Evolutionary conservation across 2,888 invertebrate species (phyloP), one percentile per base, ranked within the genome.

Genomic region (Tridacna gigas): DNA sequence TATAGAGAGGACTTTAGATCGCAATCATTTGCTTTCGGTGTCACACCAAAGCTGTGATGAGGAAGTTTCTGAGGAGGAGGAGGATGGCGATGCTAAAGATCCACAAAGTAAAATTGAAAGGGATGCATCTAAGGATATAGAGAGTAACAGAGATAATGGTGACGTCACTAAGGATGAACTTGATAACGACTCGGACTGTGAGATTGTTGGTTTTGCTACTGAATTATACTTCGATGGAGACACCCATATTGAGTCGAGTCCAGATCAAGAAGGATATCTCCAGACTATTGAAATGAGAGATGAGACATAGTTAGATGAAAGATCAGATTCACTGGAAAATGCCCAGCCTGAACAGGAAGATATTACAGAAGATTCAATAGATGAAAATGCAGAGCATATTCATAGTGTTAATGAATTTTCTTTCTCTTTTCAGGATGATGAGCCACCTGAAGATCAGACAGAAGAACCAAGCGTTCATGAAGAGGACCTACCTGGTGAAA

Each of bases 1-100:
- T 28, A 37, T 13, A 74, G 37, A 37, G 20, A 74, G 28, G n/a
- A 61, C 61, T 25, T 22, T 74, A 28, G 61, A 74, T 63, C 26
- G 60, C 13, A 74, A 74, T 63, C 61, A 22, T 61, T 22, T 61
- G 22, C 9, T 20, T 20, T n/a, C 18, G 61, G 22, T 61, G 9
- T 20, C 9, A 61, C n/a, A 61, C 22, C 9, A 22, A 13, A 20
- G n/a, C 9, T 20, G 22, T 13, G n/a, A 20, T 15, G 61, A 61
- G 22, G n/a, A 61, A 20, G 7, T 61, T n/a, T 20, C 9, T 15
- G 61, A 7, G n/a, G 61, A 9, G 9, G 13, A 61, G 61, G 61
- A 61, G 61, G n/a, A 11, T 15, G 61, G n/a, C 9, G 61, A 15
- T 15, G 61, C 61, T 61, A 20, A 11, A 61, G 22, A 15, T 20